Conservation (phyloP, 2,797 vertebrate species). For the Pangasius larnaudii region DNA sequence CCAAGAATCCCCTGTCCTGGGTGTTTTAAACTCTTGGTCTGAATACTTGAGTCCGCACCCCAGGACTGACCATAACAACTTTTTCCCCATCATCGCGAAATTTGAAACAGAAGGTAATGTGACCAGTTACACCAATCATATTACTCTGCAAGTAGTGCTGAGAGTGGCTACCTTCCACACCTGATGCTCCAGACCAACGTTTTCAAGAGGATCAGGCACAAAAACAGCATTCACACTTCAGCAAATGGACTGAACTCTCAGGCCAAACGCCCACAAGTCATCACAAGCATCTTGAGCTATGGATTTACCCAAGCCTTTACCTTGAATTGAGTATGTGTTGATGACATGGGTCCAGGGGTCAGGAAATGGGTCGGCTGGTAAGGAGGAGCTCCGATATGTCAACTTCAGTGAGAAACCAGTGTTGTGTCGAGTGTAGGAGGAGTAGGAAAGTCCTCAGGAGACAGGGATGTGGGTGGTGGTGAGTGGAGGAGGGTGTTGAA, state of each 20-base stretch:
- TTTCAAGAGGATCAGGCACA: neutral
- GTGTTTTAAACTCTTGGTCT: neutral
- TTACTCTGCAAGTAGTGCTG: neutral
- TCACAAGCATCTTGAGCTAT: neutral
- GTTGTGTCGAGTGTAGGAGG: neutral
- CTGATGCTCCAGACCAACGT: neutral
- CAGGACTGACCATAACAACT: neutral
- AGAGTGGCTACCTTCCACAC: neutral
- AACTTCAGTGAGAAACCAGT: neutral
- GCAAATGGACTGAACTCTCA: neutral
- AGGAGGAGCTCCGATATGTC: neutral
- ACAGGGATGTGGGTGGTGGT: neutral
- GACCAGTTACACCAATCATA: neutral
- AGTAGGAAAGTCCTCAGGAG: conserved; percentile 5
- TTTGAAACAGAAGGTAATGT: neutral
- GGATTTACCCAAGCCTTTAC: neutral
- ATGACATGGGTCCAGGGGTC: neutral
- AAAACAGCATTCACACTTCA: neutral
- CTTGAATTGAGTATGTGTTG: neutral
- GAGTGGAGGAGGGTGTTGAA: conserved; percentile 14
- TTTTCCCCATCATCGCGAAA: neutral
- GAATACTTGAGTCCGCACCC: neutral
- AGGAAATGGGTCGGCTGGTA: neutral
- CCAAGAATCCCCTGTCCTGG: neutral
- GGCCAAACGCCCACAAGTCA: neutral